These are phyloP conservation scores for Agrypnus murinus DNA, from an alignment of 2,888 invertebrate species.

Conservation along the genomic window DNA sequence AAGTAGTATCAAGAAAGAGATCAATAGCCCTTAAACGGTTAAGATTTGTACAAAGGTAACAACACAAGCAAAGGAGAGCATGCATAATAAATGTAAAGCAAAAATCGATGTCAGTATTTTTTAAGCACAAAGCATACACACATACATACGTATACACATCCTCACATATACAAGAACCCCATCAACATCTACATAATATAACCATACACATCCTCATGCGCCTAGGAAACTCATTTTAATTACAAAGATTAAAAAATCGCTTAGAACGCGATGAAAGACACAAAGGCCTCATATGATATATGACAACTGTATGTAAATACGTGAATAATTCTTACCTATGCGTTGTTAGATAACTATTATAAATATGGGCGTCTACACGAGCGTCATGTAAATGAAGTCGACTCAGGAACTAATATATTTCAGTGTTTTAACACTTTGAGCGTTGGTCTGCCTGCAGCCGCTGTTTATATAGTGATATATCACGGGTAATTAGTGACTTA, in stretches of 20 bases:
- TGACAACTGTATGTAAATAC: conserved; percentile 66
- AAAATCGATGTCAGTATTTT: conserved; percentile 51
- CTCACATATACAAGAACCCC: conserved; percentile 49
- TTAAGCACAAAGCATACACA: conserved; percentile 43
- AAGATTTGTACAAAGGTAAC: conserved; percentile 29
- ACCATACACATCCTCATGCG: conserved; percentile 55
- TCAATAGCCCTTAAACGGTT: conserved; percentile 24
- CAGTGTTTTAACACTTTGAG: conserved; percentile 70
- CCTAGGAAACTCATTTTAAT: conserved; percentile 70
- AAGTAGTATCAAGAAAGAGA: conserved; percentile 3
- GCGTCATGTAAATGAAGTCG: conserved; percentile 56
- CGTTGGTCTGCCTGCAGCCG: conserved; percentile 67
- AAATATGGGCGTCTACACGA: conserved; percentile 58
- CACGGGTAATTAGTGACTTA: conserved; percentile 70
- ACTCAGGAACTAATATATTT: conserved; percentile 69
- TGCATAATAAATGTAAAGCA: conserved; percentile 53
- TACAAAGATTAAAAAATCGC: conserved; percentile 70
- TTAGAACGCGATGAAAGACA: conserved; percentile 68
- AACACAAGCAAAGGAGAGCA: conserved; percentile 21
- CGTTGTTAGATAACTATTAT: conserved; percentile 69
- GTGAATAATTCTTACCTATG: conserved; percentile 69
- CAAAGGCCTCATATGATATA: conserved; percentile 67
- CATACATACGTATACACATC: too few species aligned
- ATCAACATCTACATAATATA: conserved; percentile 52
- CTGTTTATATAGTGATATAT: conserved; percentile 71